Evolutionary conservation across 2,113 vertebrate genomes (phyloP).

Genomic region (Hypanus sabinus): DNA sequence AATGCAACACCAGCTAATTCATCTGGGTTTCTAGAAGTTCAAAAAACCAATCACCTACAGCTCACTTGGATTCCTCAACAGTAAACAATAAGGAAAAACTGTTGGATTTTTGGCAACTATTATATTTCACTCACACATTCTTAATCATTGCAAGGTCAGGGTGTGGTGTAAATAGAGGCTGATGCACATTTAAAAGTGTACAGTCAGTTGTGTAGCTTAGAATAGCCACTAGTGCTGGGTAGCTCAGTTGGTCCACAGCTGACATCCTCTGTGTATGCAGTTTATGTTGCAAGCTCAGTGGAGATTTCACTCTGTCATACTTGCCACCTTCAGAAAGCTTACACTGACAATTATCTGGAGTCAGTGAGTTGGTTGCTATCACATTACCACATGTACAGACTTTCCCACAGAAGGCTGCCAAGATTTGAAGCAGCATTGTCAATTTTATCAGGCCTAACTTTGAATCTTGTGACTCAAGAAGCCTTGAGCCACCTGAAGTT

Average conservation of each 20-base stretch:
- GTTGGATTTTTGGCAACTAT: too few relatives aligned
- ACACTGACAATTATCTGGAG: neutral
- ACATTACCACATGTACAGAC: neutral
- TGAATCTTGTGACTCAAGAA: neutral
- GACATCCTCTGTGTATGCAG: neutral
- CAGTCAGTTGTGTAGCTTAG: neutral
- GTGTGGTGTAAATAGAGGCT: too few relatives aligned
- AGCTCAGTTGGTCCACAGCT: neutral
- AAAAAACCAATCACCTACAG: too few relatives aligned
- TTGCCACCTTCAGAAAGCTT: neutral
- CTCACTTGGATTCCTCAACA: too few relatives aligned
- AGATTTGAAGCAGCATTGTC: slow-evolving; percentile 21
- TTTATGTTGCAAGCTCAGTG: neutral
- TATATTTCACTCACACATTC: too few relatives aligned
- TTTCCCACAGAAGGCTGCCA: neutral
- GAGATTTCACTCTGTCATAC: neutral
- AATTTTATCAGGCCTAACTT: neutral
- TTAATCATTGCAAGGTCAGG: too few relatives aligned
- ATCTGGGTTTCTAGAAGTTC: too few relatives aligned
- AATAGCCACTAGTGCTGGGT: neutral
- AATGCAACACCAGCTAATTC: too few relatives aligned
- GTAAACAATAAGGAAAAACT: too few relatives aligned
- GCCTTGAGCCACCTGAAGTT: neutral
- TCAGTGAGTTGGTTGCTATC: neutral
- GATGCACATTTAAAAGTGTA: neutral